Evolutionary conservation across 2,888 invertebrate genomes (phyloP), one percentile per base, ranked within the genome.

Genomic region (Tetragonisca angustula): DNA sequence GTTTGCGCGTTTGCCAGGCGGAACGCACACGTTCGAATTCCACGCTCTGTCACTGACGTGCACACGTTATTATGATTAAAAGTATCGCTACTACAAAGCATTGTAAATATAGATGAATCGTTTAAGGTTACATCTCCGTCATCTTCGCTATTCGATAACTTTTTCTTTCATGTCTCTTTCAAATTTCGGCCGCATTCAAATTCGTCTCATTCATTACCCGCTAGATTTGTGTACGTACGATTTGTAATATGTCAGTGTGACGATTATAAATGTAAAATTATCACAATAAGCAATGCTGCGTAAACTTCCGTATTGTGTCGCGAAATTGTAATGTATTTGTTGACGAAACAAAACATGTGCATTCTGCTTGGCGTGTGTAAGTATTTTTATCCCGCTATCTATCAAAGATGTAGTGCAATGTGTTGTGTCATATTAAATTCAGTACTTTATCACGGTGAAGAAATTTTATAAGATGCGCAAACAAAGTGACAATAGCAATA

Each of bases 1-100:
- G 90, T 88, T 90, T 90, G 87, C 89, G 89, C 88, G 84, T 84
- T 85, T 83, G 87, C 85, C 87, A 85, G 82, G 62, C 87, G 82
- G 78, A 84, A 83, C 76, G 75, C 84, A 79, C 85, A 88, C 84
- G 79, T 78, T 87, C 81, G 77, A 87, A 87, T 82, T 82, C 83
- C 83, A 82, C 64, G 81, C 78, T 76, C 82, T 72, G 75, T 85
- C 83, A 86, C 83, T 81, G 78, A 81, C 65, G 68, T 78, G 72
- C 74, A 76, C 80, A 70, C 73, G 64, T 19, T 72, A 65, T 78
- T 76, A 69, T 72, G 73, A 87, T 87, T 87, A 78, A 87, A 87
- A 65, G 68, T 67, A 84, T 86, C 73, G 24, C 77, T 75, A 67
- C 73, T 61, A 73, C 69, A 75, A 78, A 65, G 64, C 50, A 54